Evolutionary conservation across 2,888 invertebrate genomes (phyloP).

Genomic region (Xestoiulus laeticollis): DNA sequence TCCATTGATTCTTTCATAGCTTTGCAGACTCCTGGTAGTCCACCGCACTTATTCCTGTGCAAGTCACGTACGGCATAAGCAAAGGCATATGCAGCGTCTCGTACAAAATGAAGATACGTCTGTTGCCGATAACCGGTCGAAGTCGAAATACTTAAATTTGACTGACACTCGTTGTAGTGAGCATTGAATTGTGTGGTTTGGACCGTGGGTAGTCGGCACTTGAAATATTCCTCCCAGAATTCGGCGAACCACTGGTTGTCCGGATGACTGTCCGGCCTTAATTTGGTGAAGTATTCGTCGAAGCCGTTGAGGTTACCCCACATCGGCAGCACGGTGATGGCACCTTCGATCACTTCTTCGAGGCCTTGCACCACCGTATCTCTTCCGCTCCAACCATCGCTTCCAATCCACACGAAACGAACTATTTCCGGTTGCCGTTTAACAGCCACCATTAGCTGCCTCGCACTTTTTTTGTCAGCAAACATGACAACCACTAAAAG

Average conservation of each 20-base stretch:
- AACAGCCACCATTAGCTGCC: conserved; percentile 66
- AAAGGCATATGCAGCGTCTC: conserved; percentile 69
- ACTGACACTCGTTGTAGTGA: conserved; percentile 52
- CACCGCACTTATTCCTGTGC: conserved; percentile 64
- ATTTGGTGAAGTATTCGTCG: conserved; percentile 67
- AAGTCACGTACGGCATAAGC: conserved; percentile 68
- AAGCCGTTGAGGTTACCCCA: conserved; percentile 66
- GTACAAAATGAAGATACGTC: conserved; percentile 67
- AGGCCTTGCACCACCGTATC: conserved; percentile 59
- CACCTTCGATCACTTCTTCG: conserved; percentile 66
- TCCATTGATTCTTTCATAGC: conserved; percentile 64
- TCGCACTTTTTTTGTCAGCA: conserved; percentile 66
- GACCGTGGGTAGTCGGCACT: conserved; percentile 59
- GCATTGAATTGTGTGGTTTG: conserved; percentile 56
- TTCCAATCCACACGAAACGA: conserved; percentile 68
- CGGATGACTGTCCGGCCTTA: conserved; percentile 62
- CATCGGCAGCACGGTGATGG: conserved; percentile 69
- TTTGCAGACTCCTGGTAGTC: conserved; percentile 64
- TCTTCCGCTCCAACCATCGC: conserved; percentile 67
- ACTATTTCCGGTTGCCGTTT: conserved; percentile 61
- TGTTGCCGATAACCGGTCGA: conserved; percentile 64
- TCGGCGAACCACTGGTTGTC: conserved; percentile 69
- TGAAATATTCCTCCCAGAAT: conserved; percentile 67
- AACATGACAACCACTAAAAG: conserved; percentile 68
- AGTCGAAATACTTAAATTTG: conserved; percentile 53